phyloP scores from a whole-genome alignment of 2,888 invertebrate genomes.

The Andrena marginata region DNA sequence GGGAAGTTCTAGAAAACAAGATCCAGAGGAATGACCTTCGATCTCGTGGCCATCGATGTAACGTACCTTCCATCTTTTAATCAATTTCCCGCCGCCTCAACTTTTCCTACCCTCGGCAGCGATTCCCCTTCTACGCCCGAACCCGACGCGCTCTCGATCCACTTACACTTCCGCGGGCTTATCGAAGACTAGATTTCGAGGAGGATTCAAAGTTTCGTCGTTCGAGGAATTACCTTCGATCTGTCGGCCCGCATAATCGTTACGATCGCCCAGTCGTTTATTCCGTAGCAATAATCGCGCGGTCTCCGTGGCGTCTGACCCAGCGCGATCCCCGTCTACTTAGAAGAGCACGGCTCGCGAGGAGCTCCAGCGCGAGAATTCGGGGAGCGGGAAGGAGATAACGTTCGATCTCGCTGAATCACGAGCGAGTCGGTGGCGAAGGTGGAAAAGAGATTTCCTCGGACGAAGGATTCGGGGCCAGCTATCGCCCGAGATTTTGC shows the following conservation, averaged over 20 bases:
- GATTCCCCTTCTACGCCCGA: not conserved
- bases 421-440: not conserved
- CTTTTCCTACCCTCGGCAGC: not conserved
- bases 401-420: constrained; percentile 37
- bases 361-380: constrained; percentile 8
- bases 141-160: not conserved
- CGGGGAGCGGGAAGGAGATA: constrained; percentile 20
- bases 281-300: not conserved
- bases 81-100: constrained; percentile 8
- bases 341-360: not conserved
- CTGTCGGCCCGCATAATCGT: too few relatives aligned
- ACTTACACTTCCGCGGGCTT: not conserved
- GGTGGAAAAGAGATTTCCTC: constrained; percentile 36
- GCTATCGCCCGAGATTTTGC: constrained; percentile 54
- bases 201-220: not conserved
- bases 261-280: too few relatives aligned
- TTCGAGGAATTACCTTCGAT: not conserved
- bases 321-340: not conserved
- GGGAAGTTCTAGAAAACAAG: constrained; percentile 14
- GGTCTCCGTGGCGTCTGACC: too few relatives aligned
- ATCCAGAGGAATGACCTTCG: constrained; percentile 1
- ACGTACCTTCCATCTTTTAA: constrained; percentile 28
- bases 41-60: constrained; percentile 1
- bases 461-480: constrained; percentile 18
- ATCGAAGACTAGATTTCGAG: not conserved